Evolutionary conservation across 2,113 vertebrate species (phyloP).

Genomic region (Hassar affinis): DNA sequence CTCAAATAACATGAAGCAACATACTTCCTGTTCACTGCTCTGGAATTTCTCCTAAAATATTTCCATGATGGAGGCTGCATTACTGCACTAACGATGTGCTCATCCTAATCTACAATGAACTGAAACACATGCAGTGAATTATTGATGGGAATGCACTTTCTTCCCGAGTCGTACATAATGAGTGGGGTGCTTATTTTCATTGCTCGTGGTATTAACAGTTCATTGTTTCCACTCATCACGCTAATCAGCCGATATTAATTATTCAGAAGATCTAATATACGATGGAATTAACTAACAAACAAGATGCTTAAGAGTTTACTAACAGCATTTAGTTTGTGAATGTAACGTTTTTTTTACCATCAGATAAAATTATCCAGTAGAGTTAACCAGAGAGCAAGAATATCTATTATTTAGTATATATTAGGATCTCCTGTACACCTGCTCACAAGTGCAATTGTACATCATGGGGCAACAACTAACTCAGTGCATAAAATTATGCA

Average conservation of each 20-base stretch:
- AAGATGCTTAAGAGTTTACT: background rate
- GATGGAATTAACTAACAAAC: conserved; percentile 9
- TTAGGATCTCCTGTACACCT: no score
- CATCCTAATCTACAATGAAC: conserved; percentile 21
- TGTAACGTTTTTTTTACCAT: background rate
- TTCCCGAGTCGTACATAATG: conserved; percentile 31
- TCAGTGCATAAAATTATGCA: background rate
- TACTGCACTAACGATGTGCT: conserved; percentile 8
- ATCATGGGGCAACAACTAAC: background rate
- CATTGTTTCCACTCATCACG: conserved; percentile 17
- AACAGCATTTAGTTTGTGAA: conserved; percentile 3
- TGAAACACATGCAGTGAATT: conserved; percentile 21
- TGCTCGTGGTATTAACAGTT: conserved; percentile 22
- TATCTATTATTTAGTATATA: no score
- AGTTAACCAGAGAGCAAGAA: background rate
- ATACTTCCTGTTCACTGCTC: background rate
- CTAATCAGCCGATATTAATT: conserved; percentile 15
- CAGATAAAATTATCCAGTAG: background rate
- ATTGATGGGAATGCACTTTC: conserved; percentile 34
- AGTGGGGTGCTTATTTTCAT: conserved; percentile 10
- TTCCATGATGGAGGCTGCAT: background rate
- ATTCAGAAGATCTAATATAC: conserved; percentile 12
- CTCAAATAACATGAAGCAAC: background rate
- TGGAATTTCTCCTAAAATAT: conserved; percentile 7
- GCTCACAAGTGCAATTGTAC: no score